These are phyloP conservation scores for Digitonthophagus gazella DNA, from an alignment of 2,888 invertebrate genomes.

Conservation along the genomic window DNA sequence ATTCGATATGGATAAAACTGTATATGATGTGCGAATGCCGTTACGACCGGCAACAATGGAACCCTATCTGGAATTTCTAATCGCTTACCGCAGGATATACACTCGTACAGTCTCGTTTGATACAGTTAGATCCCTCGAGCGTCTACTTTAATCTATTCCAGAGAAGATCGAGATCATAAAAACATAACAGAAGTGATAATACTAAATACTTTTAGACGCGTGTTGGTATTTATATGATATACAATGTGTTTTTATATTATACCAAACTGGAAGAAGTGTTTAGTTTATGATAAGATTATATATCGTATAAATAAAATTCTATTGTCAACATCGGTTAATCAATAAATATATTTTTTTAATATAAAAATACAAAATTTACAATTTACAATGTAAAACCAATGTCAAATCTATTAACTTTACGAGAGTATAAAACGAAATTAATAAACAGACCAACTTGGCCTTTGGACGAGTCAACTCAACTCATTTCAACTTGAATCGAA, in stretches of 20 bases:
- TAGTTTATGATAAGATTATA: neutral
- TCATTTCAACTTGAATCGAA: too few relatives aligned
- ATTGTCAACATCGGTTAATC: too few relatives aligned
- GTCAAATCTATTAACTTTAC: neutral
- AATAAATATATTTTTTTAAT: too few relatives aligned
- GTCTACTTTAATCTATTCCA: neutral
- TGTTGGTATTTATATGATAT: too few relatives aligned
- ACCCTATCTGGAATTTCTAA: neutral
- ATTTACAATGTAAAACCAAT: too few relatives aligned
- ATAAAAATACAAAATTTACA: too few relatives aligned
- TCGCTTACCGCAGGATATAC: neutral
- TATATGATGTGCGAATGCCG: neutral
- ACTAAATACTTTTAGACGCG: too few relatives aligned
- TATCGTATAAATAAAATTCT: too few relatives aligned
- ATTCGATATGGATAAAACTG: neutral
- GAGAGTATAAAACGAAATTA: neutral
- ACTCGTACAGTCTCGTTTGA: neutral
- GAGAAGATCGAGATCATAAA: neutral
- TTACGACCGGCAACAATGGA: neutral
- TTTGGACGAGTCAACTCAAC: neutral
- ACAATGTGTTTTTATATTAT: neutral
- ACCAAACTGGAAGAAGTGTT: neutral
- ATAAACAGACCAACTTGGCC: neutral
- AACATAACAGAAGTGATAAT: too few relatives aligned
- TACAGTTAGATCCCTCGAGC: neutral